Conservation (phyloP, 37 sponge, comb jelly and placozoan species). For the Chondrilla cf. caribensis region DNA sequence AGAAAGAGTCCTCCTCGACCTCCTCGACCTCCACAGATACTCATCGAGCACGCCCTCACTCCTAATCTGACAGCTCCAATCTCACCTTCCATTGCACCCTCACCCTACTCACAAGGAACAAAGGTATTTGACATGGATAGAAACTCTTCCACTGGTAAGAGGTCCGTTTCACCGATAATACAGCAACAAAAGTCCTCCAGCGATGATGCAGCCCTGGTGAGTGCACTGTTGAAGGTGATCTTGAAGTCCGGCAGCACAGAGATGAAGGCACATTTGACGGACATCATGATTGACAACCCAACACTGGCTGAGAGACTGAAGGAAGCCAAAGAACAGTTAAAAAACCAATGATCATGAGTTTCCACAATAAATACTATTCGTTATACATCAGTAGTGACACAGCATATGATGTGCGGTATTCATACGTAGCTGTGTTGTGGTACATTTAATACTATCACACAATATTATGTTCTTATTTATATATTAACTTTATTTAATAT, state of each 20-base stretch:
- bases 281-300: neutral
- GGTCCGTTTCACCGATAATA: neutral
- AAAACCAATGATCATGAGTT: too few relatives aligned
- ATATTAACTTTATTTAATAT: too few relatives aligned
- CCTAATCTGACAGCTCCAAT: neutral
- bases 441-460: too few relatives aligned
- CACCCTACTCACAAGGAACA: neutral
- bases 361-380: too few relatives aligned
- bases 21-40: neutral
- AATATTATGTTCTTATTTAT: too few relatives aligned
- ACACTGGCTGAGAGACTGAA: conserved; percentile 7
- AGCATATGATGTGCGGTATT: too few relatives aligned
- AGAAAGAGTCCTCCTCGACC: conserved; percentile 22
- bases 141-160: neutral
- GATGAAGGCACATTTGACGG: conserved; percentile 12
- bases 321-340: neutral
- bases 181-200: neutral
- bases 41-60: neutral
- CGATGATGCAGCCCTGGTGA: neutral
- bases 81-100: too few relatives aligned
- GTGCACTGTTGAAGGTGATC: conserved; percentile 4
- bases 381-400: too few relatives aligned
- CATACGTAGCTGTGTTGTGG: too few relatives aligned
- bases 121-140: neutral
- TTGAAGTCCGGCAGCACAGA: neutral